Conservation (phyloP, 1,140 invertebrate species). For the Lasaia peninsularis region DNA sequence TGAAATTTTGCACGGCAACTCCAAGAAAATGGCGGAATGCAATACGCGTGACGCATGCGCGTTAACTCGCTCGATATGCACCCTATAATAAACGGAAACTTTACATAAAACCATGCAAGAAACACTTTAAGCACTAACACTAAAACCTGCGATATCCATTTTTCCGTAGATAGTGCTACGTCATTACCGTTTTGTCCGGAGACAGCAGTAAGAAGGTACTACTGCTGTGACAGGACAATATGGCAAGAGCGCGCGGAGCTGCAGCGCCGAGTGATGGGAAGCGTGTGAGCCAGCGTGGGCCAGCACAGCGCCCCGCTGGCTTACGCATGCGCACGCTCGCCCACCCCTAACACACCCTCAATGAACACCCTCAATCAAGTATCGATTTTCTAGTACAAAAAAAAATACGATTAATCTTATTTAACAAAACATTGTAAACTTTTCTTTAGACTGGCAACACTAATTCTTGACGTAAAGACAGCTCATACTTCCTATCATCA, state of each 20-base stretch:
- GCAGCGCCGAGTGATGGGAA: slow-evolving; percentile 48
- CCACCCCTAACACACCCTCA: slow-evolving; percentile 40
- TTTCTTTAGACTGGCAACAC: background rate
- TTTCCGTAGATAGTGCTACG: slow-evolving; percentile 37
- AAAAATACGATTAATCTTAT: slow-evolving; percentile 31
- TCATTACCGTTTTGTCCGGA: slow-evolving; percentile 87
- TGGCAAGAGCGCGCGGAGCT: slow-evolving; percentile 79
- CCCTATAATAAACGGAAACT: slow-evolving; percentile 37
- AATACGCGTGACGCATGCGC: slow-evolving; percentile 63
- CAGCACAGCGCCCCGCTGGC: slow-evolving; percentile 40
- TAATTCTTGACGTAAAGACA: background rate
- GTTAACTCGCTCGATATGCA: slow-evolving; percentile 60
- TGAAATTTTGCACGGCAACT: slow-evolving; percentile 23
- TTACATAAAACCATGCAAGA: slow-evolving; percentile 16
- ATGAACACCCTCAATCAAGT: slow-evolving; percentile 70
- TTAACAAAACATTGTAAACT: background rate
- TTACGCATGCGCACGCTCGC: slow-evolving; percentile 33
- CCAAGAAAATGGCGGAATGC: slow-evolving; percentile 60
- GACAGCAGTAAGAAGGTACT: slow-evolving; percentile 89
- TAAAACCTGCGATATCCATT: slow-evolving; percentile 9
- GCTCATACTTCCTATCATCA: too few species aligned
- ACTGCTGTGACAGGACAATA: slow-evolving; percentile 98
- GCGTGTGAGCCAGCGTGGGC: slow-evolving; percentile 62
- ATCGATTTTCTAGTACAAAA: slow-evolving; percentile 62
- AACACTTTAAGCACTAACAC: slow-evolving; percentile 28